Evolutionary conservation across 2,888 invertebrate genomes (phyloP).

Genomic region (Lepidonotus clava): DNA sequence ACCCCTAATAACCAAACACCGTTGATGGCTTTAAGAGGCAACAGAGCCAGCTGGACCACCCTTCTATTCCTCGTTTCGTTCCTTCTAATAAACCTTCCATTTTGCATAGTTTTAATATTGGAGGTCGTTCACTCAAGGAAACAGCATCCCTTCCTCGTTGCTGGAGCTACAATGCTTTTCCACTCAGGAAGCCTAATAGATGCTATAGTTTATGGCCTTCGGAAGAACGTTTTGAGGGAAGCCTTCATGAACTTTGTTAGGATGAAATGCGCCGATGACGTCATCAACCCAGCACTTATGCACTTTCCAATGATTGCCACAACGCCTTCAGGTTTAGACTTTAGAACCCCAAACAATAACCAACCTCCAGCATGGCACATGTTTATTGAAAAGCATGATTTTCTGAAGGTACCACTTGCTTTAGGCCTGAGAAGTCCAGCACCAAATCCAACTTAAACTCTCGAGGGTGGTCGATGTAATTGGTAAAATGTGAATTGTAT

Average conservation of each 20-base stretch:
- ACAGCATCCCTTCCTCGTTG: background rate
- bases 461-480: no score
- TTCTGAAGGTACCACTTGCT: no score
- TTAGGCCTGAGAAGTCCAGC: no score
- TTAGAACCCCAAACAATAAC: no score
- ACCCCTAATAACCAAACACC: background rate
- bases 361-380: no score
- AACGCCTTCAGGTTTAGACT: no score
- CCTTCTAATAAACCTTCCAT: background rate
- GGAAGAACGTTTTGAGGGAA: background rate
- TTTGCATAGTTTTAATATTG: background rate
- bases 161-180: background rate
- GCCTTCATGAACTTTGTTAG: background rate
- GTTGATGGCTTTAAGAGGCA: background rate
- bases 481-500: no score
- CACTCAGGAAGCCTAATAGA: background rate
- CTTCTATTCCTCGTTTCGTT: background rate
- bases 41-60: conserved; percentile 20
- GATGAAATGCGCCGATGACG: background rate
- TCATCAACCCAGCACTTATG: background rate
- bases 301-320: no score
- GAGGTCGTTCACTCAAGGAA: background rate
- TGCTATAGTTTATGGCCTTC: background rate
- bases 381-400: no score
- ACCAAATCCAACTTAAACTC: no score